A percentile compares a stretch with the other conserved stretches of the same genome.
Conservation (phyloP, 2,888 invertebrate genomes). For the Hipparchia semele region DNA sequence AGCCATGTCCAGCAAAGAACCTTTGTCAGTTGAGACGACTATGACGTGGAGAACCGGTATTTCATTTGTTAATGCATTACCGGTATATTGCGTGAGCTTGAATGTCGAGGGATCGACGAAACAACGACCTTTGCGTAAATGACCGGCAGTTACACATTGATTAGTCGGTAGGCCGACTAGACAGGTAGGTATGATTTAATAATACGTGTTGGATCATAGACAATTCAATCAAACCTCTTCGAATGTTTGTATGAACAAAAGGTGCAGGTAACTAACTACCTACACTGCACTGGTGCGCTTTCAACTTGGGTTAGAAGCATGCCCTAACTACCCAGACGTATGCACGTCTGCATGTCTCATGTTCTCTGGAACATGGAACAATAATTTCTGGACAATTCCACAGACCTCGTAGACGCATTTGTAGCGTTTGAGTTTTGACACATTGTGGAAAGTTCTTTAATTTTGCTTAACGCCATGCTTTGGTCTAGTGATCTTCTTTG, state of each 20-base stretch:
- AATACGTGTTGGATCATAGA: background rate
- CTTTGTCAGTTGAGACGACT: no score
- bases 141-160: background rate
- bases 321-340: no score
- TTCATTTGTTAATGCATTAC: background rate
- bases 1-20: no score
- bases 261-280: no score
- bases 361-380: no score
- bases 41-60: constrained; percentile 1
- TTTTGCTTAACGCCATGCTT: background rate
- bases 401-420: no score
- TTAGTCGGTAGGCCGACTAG: background rate
- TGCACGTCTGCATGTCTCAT: no score
- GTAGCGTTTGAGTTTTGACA: no score
- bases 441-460: no score
- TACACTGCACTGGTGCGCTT: no score
- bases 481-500: background rate
- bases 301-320: no score
- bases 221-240: background rate
- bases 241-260: background rate
- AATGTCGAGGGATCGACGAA: constrained; percentile 1
- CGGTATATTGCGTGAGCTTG: background rate
- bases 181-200: background rate
- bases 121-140: constrained; percentile 9
- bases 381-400: no score